Evolutionary conservation across 2,888 invertebrate genomes (phyloP), one percentile per base, ranked within the genome.

Genomic region (Drosophila vallismaia): DNA sequence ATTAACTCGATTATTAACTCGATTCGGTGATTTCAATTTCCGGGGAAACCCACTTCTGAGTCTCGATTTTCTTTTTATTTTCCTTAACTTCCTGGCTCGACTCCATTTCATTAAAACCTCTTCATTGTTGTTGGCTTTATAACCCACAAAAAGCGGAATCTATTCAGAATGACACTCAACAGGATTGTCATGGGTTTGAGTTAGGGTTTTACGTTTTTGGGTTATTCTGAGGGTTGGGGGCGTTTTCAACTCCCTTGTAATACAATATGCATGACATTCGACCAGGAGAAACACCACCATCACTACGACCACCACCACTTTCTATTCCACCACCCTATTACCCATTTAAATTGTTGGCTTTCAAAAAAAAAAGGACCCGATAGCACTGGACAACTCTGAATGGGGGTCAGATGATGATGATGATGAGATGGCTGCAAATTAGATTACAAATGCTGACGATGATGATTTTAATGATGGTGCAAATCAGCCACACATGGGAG

Each of bases 401-500:
- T 71, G 79, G 64, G 81, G 82, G 74, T 76, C 76, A 56, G 36
- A 52, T 40, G 33, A 19, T 14, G 59, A 31, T 14, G 53, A 36
- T 45, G 55, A 60, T 53, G 59, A 36, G 51, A 75, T 71, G 78
- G 80, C 84, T 76, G 68, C 79, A 84, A 80, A 80, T 80, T 78
- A 80, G 79, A 79, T 78, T 74, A 78, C 78, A 75, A 76, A 74
- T 76, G 49, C 63, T 63, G 84, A 78, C 75, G 74, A 78, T 81
- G 76, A 70, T 78, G 79, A 81, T 81, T 80, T 84, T 81, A 81
- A 80, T 80, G 80, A 80, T 80, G 81, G 66, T 69, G 68, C 68
- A 75, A 79, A 75, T 79, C 75, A 71, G 66, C 63, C 53, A 64
- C 77, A 71, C 80, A 59, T 63, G 82, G 79, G 81, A 69, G 78